Percentiles rank a stretch among this genome's conserved stretches.
Evolutionary conservation across 2,888 invertebrate genomes (phyloP).

Genomic region (Ethmia dodecea): DNA sequence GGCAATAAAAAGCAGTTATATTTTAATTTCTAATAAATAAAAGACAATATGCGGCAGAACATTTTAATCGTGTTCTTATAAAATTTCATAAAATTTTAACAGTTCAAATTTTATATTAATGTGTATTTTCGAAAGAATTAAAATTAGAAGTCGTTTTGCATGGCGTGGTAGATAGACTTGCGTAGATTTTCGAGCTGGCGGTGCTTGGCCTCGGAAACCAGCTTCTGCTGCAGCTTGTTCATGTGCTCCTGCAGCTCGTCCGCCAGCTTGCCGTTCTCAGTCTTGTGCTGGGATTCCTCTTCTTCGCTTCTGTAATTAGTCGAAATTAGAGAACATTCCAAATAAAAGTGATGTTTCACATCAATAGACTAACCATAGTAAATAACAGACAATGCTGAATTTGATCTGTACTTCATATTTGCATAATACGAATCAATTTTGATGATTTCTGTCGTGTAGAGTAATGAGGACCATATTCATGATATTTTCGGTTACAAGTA

Average conservation of each 20-base stretch:
- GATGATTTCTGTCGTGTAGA: too few relatives aligned
- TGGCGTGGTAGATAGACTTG: conserved; percentile 45
- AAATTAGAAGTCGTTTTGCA: conserved; percentile 52
- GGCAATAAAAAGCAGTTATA: too few relatives aligned
- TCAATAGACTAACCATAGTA: too few relatives aligned
- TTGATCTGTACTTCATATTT: neutral
- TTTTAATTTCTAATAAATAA: too few relatives aligned
- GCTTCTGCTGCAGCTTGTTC: conserved; percentile 49
- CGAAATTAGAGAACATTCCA: conserved; percentile 6
- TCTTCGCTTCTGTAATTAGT: conserved; percentile 43
- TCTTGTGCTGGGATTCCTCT: conserved; percentile 43
- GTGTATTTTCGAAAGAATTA: too few relatives aligned
- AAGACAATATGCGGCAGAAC: too few relatives aligned
- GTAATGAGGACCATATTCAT: too few relatives aligned
- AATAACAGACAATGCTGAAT: neutral
- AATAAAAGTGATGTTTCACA: neutral
- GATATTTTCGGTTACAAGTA: too few relatives aligned
- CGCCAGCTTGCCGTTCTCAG: conserved; percentile 46
- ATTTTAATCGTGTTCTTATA: too few relatives aligned
- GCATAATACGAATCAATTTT: neutral
- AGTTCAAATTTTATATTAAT: too few relatives aligned
- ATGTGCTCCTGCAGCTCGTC: conserved; percentile 54
- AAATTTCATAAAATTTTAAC: too few relatives aligned
- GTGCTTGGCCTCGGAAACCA: conserved; percentile 53
- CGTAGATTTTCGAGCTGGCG: conserved; percentile 53